Evolutionary conservation across 23 tunicate species (phyloP).

Genomic region (Styela plicata): DNA sequence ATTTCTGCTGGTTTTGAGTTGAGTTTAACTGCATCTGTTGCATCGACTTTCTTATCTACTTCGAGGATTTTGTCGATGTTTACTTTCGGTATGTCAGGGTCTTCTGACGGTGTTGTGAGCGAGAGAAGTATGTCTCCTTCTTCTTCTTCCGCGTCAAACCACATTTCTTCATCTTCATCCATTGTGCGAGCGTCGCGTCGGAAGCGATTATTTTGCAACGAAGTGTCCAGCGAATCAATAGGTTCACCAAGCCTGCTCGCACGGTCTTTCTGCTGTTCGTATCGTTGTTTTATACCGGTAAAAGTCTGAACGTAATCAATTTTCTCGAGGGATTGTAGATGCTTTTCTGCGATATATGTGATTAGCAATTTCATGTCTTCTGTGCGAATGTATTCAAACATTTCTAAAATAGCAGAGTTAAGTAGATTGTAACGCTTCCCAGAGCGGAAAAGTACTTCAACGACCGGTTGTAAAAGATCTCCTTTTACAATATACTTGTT

Average conservation of each 20-base stretch:
- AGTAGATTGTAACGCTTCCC: slow-evolving; percentile 85
- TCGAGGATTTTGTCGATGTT: slow-evolving; percentile 87
- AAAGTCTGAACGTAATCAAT: slow-evolving; percentile 85
- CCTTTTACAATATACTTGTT: slow-evolving; percentile 88
- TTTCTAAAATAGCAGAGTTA: slow-evolving; percentile 83
- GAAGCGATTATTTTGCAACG: slow-evolving; percentile 39
- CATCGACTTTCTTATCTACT: slow-evolving; percentile 26
- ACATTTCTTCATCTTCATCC: slow-evolving; percentile 91
- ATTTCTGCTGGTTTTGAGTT: not conserved
- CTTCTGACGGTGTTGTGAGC: slow-evolving; percentile 36
- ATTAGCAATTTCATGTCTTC: slow-evolving; percentile 69
- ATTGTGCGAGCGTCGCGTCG: slow-evolving; percentile 70
- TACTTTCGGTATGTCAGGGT: slow-evolving; percentile 55
- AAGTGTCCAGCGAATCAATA: slow-evolving; percentile 2
- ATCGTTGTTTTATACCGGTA: slow-evolving; percentile 54
- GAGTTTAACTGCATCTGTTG: not conserved
- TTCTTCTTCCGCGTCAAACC: slow-evolving; percentile 92
- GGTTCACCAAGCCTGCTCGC: slow-evolving; percentile 3
- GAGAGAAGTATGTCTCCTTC: slow-evolving; percentile 18
- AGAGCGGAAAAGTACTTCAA: slow-evolving; percentile 61
- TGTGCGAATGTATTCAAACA: slow-evolving; percentile 74
- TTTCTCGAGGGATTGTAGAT: slow-evolving; percentile 40
- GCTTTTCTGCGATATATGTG: slow-evolving; percentile 56
- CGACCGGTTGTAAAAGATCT: slow-evolving; percentile 81
- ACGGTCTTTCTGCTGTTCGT: slow-evolving; percentile 78